Evolutionary conservation across 2,797 vertebrate genomes (phyloP), one percentile per base, ranked within the genome.

Genomic region (Cryptoprocta ferox): DNA sequence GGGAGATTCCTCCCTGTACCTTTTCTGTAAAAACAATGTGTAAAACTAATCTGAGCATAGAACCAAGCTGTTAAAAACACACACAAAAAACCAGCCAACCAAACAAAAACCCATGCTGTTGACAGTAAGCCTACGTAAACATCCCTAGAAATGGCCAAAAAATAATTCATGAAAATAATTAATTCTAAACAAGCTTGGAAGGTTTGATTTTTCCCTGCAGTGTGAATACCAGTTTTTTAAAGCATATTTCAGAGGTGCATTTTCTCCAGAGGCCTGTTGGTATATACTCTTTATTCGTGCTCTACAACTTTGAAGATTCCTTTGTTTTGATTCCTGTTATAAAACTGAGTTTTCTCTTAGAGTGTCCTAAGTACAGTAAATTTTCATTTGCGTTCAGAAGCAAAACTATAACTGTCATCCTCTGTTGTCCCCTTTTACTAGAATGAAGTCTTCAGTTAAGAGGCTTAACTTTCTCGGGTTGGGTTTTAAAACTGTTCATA

Each of bases 41-140:
- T 82, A 70, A 88, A 96, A 89, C 19, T 79, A 93, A 83, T 82
- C 21, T 83, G 16, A 86, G 11, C 28, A 89, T 91, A 95, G 95
- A 93, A 66, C 9, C 24, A 78, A 76, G 5, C 26, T 87, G 4
- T 75, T 75, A 48, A 75, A 32, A 75, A 75, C 15, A 53, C 50
- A 45, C 9, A 28, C 45, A 45, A 32, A 65, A 75, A 75, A 45
- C 28, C 39, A 42, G 14, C 42, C 39, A 75, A 75, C 28, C 42
- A 75, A 75, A 45, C 42, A 75, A 45, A 75, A 75, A 75, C 73
- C 12, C 28, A 68, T 80, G 9, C 26, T 84, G 3, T 91, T 84
- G 78, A 75, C 18, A 89, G 3, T 45, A 89, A 91, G 61, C 15
- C 42, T 86, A 56, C 6, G 45, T 94, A 76, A 87, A 81, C 7